These are phyloP conservation scores for Timandra comae DNA, from an alignment of 2,888 invertebrate species.

Conservation along the genomic window DNA sequence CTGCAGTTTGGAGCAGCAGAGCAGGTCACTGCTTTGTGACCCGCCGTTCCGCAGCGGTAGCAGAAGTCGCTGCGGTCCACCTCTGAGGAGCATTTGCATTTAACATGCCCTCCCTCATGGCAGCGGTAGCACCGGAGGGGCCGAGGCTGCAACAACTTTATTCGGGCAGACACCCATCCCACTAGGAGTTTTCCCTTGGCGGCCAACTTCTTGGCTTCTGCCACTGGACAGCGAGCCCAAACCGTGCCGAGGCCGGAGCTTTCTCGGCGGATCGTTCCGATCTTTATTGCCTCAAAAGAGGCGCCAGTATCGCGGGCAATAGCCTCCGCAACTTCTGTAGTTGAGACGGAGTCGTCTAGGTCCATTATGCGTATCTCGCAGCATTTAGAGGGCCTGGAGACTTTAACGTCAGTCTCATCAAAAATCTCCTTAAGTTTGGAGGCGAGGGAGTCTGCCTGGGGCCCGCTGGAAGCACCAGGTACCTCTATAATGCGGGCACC, in stretches of 20 bases:
- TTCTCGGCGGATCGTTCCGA: background rate
- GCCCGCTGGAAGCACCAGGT: background rate
- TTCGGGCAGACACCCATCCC: background rate
- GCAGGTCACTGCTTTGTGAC: constrained; percentile 3
- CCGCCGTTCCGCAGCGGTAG: constrained; percentile 8
- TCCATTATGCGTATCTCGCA: background rate
- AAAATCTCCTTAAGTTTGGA: background rate
- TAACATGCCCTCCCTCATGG: constrained; percentile 11
- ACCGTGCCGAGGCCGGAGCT: no score
- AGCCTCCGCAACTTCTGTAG: background rate
- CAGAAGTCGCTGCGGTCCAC: constrained; percentile 9
- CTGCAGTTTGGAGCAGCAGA: background rate
- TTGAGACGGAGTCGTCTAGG: constrained; percentile 1
- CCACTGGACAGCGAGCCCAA: background rate
- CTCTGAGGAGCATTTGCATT: constrained; percentile 5
- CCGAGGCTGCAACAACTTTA: constrained; percentile 2
- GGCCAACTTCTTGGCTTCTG: background rate
- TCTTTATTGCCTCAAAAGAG: background rate
- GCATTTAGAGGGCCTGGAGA: background rate
- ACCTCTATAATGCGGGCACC: background rate
- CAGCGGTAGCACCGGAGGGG: constrained; percentile 1
- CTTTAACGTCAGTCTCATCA: background rate
- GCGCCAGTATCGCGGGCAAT: background rate
- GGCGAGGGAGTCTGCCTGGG: background rate
- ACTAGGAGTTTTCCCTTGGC: background rate